Conservation (phyloP, 1,140 invertebrate genomes). For the Thaumetopoea pityocampa region DNA sequence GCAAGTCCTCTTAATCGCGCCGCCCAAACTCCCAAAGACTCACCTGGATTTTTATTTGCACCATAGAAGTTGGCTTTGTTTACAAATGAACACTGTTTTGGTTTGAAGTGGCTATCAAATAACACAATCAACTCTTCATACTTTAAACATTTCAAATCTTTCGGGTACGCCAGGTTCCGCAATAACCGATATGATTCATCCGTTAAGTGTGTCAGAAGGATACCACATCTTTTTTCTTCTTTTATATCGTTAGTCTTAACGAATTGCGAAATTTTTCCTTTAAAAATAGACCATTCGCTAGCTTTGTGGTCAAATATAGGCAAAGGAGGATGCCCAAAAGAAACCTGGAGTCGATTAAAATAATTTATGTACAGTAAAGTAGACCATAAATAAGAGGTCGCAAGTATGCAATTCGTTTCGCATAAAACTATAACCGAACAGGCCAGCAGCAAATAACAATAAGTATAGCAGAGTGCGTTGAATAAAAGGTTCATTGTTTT, state of each 20-base stretch:
- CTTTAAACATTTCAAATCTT: constrained; percentile 6
- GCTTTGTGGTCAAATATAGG: constrained; percentile 1
- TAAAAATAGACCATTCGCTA: constrained; percentile 2
- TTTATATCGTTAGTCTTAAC: constrained; percentile 9
- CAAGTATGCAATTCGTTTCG: too few relatives aligned
- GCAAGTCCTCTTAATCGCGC: constrained; percentile 22
- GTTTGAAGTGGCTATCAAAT: constrained; percentile 24
- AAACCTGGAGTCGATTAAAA: too few relatives aligned
- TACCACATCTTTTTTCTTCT: constrained; percentile 13
- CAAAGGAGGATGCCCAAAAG: too few relatives aligned
- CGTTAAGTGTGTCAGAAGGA: constrained; percentile 14
- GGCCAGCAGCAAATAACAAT: too few relatives aligned
- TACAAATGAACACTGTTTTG: constrained; percentile 17
- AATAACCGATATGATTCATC: constrained; percentile 18
- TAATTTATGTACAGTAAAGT: too few relatives aligned
- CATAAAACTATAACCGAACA: too few relatives aligned
- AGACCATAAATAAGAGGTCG: too few relatives aligned
- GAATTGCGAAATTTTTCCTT: constrained; percentile 6
- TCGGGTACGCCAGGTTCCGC: constrained; percentile 15
- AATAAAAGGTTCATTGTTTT: too few relatives aligned
- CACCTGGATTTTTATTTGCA: constrained; percentile 13
- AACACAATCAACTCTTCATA: constrained; percentile 14
- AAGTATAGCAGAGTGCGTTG: too few relatives aligned
- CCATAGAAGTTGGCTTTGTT: constrained; percentile 17
- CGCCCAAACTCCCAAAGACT: constrained; percentile 22